phyloP scores from a whole-genome alignment of 2,113 vertebrate genomes.

The Dromiciops gliroides region DNA sequence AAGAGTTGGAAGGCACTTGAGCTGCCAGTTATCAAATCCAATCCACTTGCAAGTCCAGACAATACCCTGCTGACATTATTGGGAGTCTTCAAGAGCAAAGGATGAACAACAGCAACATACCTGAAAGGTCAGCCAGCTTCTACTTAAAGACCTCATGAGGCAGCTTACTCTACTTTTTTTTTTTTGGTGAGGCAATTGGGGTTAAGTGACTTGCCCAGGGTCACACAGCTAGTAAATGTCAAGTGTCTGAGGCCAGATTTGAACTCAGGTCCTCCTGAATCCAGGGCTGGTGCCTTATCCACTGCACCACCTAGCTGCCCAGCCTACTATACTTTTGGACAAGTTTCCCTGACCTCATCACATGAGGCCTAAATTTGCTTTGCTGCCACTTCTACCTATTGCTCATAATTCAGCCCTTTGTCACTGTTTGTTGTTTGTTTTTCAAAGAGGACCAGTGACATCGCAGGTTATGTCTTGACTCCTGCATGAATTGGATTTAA shows the following conservation, averaged over 20 bases:
- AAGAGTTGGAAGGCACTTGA: not conserved
- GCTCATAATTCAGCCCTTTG: not conserved
- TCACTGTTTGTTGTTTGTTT: not conserved
- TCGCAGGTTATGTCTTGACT: not conserved
- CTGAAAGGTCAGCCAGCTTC: not conserved
- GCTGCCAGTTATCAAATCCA: not conserved
- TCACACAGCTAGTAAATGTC: too few relatives aligned
- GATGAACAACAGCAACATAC: not conserved
- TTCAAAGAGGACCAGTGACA: not conserved
- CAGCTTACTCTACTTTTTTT: not conserved
- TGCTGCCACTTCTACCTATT: not conserved
- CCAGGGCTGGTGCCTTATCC: too few relatives aligned
- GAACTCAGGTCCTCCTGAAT: too few relatives aligned
- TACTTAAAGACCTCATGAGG: not conserved
- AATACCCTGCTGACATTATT: not conserved
- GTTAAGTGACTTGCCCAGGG: too few relatives aligned
- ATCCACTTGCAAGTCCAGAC: not conserved
- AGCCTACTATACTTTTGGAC: not conserved
- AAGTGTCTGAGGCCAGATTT: too few relatives aligned
- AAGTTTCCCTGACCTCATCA: not conserved
- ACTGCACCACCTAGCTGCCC: too few relatives aligned
- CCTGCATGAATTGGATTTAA: not conserved
- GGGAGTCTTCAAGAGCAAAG: not conserved
- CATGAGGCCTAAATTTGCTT: not conserved
- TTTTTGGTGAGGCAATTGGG: too few relatives aligned